Percentiles rank a stretch among this genome's conserved stretches.
Evolutionary conservation across 2,888 invertebrate genomes (phyloP).

Genomic region (Subacronicta megacephala): DNA sequence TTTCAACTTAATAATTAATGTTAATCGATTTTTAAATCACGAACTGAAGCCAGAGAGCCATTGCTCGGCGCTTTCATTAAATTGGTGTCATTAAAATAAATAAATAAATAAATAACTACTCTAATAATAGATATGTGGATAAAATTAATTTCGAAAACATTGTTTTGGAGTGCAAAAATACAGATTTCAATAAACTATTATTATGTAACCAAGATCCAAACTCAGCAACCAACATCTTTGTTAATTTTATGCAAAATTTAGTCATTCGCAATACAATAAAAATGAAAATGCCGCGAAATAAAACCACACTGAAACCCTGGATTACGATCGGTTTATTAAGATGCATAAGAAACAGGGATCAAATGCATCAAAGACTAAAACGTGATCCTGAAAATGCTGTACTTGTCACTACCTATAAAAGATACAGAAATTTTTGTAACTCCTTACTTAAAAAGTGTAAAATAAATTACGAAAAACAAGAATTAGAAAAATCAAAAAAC

Average conservation of each 20-base stretch:
- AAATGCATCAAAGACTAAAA: conserved; percentile 3
- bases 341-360: conserved; percentile 6
- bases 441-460: conserved; percentile 1
- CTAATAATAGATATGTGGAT: neutral
- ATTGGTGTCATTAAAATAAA: conserved; percentile 67
- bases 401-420: conserved; percentile 1
- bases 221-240: neutral
- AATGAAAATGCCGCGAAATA: conserved; percentile 1
- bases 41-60: conserved; percentile 59
- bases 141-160: conserved; percentile 1
- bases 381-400: neutral
- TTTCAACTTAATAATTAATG: conserved; percentile 56
- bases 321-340: conserved; percentile 1
- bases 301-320: conserved; percentile 4
- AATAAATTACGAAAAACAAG: neutral
- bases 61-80: conserved; percentile 72
- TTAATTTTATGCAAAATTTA: neutral
- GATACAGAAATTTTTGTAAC: conserved; percentile 6
- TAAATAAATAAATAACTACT: neutral
- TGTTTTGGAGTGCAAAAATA: conserved; percentile 1
- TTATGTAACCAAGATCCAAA: conserved; percentile 1
- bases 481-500: neutral
- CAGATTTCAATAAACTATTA: neutral
- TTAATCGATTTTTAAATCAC: conserved; percentile 67
- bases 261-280: conserved; percentile 1